Evolutionary conservation across 2,797 vertebrate species (phyloP), one percentile per base, ranked within the genome.

Genomic region (Neosilurus mollespiculum): DNA sequence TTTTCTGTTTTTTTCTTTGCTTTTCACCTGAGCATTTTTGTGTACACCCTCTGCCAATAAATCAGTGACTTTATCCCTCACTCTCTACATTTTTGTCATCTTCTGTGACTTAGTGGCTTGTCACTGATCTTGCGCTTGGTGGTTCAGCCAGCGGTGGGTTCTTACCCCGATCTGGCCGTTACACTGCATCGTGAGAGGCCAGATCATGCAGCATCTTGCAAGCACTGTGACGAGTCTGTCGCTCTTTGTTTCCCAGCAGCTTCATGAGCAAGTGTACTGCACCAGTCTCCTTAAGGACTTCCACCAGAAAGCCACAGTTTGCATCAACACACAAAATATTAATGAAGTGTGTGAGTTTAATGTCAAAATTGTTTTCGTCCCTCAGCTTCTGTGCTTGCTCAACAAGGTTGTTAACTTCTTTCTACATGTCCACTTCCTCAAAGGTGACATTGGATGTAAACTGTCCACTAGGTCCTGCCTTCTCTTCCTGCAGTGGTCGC

Each of bases 271-370:
- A 92, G 85, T 98, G 96, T 8, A 97, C 94, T 37, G 96, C 97
- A 0, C 97, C 97, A 0, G 96, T 95, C 89, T 98, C 96, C 91
- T 95, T 96, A 89, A 99, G 98, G 87, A 97, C 96, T 1, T 95
- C 92, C 0, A 96, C 96, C 84, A 99, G 94, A 0, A 96, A 95
- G 58, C 96, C 96, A 0, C 98, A 98, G 93, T 94, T 92, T 88
- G 97, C 97, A 0, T 98, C 98, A 75, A 97, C 97, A 1, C 97
- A 98, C 87, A 98, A 94, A 89, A 98, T 96, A 0, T 95, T 96
- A 89, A 98, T 94, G 82, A 96, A 98, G 91, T 97, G 96, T 0
- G 96, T 96, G 87, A 98, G 91, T 82, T 95, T 94, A 58, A 96
- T 91, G 81, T 93, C 92, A 11, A 95, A 93, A 87, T 93, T 94